phyloP scores from a whole-genome alignment of 1,140 invertebrate genomes.

The Caenorhabditis latens region DNA sequence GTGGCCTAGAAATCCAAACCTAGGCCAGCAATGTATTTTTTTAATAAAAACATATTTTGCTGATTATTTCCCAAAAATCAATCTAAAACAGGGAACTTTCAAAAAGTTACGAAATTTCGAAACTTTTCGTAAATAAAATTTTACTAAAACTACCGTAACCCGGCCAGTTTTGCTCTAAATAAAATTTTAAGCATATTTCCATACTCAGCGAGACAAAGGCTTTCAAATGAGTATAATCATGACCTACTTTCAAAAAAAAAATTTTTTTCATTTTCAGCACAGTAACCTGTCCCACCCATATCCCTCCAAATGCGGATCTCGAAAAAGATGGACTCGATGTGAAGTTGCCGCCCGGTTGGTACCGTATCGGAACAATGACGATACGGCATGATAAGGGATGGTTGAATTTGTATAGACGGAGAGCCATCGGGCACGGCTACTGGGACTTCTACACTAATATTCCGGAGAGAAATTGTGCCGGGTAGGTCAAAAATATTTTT shows the following conservation, averaged over 20 bases:
- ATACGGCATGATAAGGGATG: conserved; percentile 75
- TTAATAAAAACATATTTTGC: too few relatives aligned
- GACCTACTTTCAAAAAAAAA: background rate
- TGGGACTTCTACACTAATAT: conserved; percentile 78
- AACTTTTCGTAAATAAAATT: too few relatives aligned
- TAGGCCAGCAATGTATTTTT: background rate
- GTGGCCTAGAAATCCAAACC: too few relatives aligned
- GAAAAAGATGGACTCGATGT: conserved; percentile 62
- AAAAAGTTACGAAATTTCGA: too few relatives aligned
- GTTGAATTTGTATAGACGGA: conserved; percentile 75
- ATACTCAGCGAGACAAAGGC: background rate
- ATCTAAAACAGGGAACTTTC: too few relatives aligned
- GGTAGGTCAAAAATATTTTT: conserved; percentile 61
- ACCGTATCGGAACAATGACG: conserved; percentile 68
- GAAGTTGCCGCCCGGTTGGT: conserved; percentile 58
- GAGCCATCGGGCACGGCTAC: conserved; percentile 73
- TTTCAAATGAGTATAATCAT: conserved; percentile 3
- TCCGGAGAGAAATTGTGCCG: conserved; percentile 76
- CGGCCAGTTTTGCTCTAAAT: too few relatives aligned
- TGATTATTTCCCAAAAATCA: too few relatives aligned
- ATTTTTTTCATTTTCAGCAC: background rate
- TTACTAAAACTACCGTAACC: too few relatives aligned
- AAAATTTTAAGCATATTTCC: too few relatives aligned
- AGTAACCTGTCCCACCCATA: conserved; percentile 57
- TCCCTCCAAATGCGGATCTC: conserved; percentile 58